Evolutionary conservation across 2,888 invertebrate genomes (phyloP), one percentile per base, ranked within the genome.

Genomic region (Conchocele bisecta): DNA sequence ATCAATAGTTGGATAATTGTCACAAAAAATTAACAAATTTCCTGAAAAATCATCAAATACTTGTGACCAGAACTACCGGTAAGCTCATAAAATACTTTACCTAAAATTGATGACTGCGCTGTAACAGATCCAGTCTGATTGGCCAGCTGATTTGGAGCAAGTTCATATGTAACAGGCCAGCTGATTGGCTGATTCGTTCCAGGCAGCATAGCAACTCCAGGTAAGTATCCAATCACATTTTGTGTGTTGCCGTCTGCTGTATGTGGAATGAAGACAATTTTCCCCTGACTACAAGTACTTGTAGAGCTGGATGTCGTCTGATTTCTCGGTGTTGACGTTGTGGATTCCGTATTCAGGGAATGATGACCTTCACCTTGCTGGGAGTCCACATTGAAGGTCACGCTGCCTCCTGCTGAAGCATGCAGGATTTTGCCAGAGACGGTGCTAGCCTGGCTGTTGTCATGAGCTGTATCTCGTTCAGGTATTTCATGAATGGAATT

Each of bases 221-320:
- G 77, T 29, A 77, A 53, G 44, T 74, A 70, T 26, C 77, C 77
- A 68, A 77, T 74, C 65, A 77, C 74, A 71, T 68, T 77, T 17
- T 66, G 77, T 29, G 73, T 64, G 44, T 56, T 65, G 20, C 61
- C 66, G 39, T 73, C 70, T 70, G 66, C 59, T 39, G 76, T 72
- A 46, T 66, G 72, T 51, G 76, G 76, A 51, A 76, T 72, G 35
- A 76, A 76, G 15, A 76, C 73, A 35, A 76, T 50, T 28, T 56
- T 65, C n/a, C 76, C 76, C 28, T 67, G 59, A 31, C 59, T 63
- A 33, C 71, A 69, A n/a, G 57, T 53, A 15, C 42, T 33, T 28
- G 35, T 54, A 39, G 60, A 44, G 13, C 54, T 64, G 22, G 72
- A 73, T 6, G 24, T 54, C 28, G 69, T 69, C 22, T 66, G 58